phyloP scores from a whole-genome alignment of 1,140 invertebrate genomes.

The Apis cerana region DNA sequence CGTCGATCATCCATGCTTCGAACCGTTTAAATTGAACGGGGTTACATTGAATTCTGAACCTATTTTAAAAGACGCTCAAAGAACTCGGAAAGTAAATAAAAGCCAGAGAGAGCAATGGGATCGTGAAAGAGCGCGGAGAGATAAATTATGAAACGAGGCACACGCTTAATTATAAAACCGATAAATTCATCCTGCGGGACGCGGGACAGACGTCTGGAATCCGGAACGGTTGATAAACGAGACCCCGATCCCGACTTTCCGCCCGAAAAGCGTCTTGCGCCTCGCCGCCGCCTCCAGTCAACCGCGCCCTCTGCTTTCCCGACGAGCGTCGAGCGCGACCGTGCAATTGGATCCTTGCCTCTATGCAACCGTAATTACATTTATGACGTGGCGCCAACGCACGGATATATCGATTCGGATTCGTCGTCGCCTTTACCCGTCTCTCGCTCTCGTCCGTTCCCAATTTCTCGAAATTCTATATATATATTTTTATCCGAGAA shows the following conservation, averaged over 20 bases:
- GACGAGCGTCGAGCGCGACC: constrained; percentile 33
- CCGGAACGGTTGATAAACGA: constrained; percentile 73
- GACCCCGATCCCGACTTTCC: constrained; percentile 67
- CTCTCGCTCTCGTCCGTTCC: neutral
- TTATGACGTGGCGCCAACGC: constrained; percentile 41
- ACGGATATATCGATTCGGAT: constrained; percentile 44
- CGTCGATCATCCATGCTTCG: no score
- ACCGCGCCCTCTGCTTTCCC: neutral
- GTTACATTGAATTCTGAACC: no score
- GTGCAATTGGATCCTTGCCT: constrained; percentile 59
- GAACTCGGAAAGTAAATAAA: no score
- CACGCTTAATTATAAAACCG: constrained; percentile 78
- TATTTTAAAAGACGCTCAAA: no score
- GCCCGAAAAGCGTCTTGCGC: neutral
- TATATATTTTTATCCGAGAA: no score
- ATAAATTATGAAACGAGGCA: constrained; percentile 67
- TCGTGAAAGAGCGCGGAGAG: neutral
- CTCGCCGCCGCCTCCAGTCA: neutral
- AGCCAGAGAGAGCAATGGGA: no score
- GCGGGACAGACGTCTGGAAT: constrained; percentile 70
- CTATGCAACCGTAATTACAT: constrained; percentile 54
- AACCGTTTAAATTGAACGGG: no score
- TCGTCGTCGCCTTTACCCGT: neutral
- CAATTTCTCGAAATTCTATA: no score
- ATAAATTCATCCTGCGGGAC: constrained; percentile 76